Evolutionary conservation across 1,140 invertebrate genomes (phyloP).

Genomic region (Papilio helenus): DNA sequence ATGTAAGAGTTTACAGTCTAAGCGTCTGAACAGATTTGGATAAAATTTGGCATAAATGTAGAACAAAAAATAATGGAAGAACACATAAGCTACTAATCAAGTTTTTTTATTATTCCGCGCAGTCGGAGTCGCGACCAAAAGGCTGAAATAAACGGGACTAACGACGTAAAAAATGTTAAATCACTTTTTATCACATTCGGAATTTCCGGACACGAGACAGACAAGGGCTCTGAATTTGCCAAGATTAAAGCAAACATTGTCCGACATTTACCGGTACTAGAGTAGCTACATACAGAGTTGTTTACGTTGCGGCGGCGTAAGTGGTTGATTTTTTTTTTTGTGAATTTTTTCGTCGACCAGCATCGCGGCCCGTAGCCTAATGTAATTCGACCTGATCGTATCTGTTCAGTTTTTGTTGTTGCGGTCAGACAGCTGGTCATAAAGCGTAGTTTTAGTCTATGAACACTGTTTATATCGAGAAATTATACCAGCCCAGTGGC

Average conservation of each 20-base stretch:
- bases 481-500: constrained; percentile 33
- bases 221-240: not conserved
- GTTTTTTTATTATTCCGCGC: no score
- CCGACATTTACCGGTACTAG: constrained; percentile 14
- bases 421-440: constrained; percentile 79
- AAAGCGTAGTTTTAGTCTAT: constrained; percentile 62
- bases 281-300: constrained; percentile 46
- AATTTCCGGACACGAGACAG: not conserved
- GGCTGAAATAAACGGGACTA: no score
- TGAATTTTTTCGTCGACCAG: constrained; percentile 65
- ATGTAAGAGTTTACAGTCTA: no score
- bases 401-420: constrained; percentile 75
- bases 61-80: no score
- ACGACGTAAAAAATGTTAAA: not conserved
- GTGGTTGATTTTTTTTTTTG: constrained; percentile 58
- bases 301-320: constrained; percentile 63
- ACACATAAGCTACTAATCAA: no score
- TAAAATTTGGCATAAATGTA: no score
- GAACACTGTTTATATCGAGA: constrained; percentile 59
- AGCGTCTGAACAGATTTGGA: no score
- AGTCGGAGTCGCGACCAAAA: no score
- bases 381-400: constrained; percentile 80
- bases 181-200: not conserved
- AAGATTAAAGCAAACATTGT: constrained; percentile 12
- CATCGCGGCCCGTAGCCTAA: constrained; percentile 63